phyloP scores from a whole-genome alignment of 2,797 vertebrate species.

The Bovichtus diacanthus region DNA sequence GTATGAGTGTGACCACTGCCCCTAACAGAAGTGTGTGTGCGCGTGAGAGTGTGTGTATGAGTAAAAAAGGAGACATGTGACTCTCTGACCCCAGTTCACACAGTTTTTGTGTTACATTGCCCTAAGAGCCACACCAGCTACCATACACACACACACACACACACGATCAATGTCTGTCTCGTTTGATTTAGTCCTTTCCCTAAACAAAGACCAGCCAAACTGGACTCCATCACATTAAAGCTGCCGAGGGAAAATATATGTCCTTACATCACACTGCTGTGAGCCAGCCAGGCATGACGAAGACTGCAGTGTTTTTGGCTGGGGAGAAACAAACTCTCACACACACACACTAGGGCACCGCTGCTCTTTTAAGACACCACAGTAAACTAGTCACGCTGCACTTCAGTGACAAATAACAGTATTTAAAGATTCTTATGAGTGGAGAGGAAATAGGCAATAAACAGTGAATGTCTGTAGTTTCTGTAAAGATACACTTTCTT shows the following conservation, averaged over 20 bases:
- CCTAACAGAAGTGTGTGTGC: background rate
- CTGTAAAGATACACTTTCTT: slow-evolving; percentile 8
- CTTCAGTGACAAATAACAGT: slow-evolving; percentile 7
- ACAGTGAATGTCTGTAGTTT: slow-evolving; percentile 13
- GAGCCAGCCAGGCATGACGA: slow-evolving; percentile 65
- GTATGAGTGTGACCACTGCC: too few species aligned
- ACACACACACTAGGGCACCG: background rate
- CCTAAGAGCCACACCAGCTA: slow-evolving; percentile 7
- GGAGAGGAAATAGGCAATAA: background rate
- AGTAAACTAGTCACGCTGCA: slow-evolving; percentile 2
- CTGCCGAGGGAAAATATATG: slow-evolving; percentile 31
- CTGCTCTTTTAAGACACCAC: slow-evolving; percentile 4
- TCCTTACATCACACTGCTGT: slow-evolving; percentile 69
- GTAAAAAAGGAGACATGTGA: slow-evolving; percentile 14
- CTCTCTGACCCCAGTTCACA: slow-evolving; percentile 49
- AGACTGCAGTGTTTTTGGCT: slow-evolving; percentile 72
- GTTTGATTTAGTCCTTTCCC: slow-evolving; percentile 32
- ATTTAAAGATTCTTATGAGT: slow-evolving; percentile 2
- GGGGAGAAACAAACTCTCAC: slow-evolving; percentile 33
- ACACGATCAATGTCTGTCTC: slow-evolving; percentile 25
- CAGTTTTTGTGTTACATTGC: slow-evolving; percentile 26
- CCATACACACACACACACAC: slow-evolving; percentile 4
- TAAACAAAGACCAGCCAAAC: slow-evolving; percentile 42
- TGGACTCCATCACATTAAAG: slow-evolving; percentile 56
- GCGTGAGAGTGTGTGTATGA: slow-evolving; percentile 7